Percentiles rank a stretch among this genome's conserved stretches.
phyloP scores from a whole-genome alignment of 2,113 vertebrate genomes.

The Tiliqua scincoides region DNA sequence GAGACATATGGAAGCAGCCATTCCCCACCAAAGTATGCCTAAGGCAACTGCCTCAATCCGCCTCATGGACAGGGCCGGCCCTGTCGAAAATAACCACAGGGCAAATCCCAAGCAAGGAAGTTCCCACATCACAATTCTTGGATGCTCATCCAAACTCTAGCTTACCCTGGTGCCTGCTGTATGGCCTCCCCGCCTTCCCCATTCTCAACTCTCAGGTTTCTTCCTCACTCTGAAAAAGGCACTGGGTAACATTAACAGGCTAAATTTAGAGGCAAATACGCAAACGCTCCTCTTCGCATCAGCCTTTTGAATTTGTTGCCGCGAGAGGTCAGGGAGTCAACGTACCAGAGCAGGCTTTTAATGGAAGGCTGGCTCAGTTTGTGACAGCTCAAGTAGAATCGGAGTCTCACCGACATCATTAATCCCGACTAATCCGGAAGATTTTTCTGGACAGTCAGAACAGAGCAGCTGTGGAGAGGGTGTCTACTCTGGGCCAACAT shows the following conservation, averaged over 20 bases:
- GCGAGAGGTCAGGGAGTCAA: neutral
- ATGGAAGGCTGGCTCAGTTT: neutral
- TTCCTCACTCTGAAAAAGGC: neutral
- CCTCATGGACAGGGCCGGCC: no score
- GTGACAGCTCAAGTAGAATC: neutral
- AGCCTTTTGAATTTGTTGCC: neutral
- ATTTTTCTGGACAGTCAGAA: neutral
- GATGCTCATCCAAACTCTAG: neutral
- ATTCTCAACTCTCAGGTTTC: neutral
- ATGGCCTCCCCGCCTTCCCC: neutral
- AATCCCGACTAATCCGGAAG: slow-evolving; percentile 12
- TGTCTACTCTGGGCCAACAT: neutral
- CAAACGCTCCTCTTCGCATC: neutral
- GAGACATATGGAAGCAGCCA: no score
- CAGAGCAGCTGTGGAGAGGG: neutral
- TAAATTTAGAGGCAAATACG: neutral
- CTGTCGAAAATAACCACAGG: no score
- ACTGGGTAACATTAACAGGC: neutral
- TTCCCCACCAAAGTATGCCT: no score
- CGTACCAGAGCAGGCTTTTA: neutral
- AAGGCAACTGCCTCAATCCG: no score
- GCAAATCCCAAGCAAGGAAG: no score
- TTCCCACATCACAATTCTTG: neutral
- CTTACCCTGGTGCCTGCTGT: neutral
- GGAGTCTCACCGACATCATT: neutral